Conservation (phyloP, 2,888 invertebrate species). For the Bugulina stolonifera region DNA sequence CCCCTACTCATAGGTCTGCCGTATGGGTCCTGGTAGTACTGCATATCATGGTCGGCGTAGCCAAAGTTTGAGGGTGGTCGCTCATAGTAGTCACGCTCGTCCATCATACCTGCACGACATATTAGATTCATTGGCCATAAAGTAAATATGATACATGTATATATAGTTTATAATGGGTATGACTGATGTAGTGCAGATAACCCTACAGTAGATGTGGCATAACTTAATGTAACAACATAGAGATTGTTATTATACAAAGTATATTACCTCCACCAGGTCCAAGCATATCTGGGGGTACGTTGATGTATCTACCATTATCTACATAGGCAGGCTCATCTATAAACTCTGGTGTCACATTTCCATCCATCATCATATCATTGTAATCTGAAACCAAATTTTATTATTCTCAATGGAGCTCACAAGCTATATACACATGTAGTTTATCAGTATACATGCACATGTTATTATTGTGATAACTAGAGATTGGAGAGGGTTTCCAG, state of each 20-base stretch:
- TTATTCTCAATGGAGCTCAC: too few relatives aligned
- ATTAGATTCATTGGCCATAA: too few relatives aligned
- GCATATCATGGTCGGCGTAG: constrained; percentile 41
- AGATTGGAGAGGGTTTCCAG: too few relatives aligned
- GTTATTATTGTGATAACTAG: too few relatives aligned
- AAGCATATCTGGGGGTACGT: constrained; percentile 17
- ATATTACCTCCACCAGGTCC: not conserved
- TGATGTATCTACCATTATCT: constrained; percentile 31
- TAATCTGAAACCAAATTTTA: constrained; percentile 33
- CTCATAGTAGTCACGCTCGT: constrained; percentile 46
- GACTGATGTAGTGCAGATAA: too few relatives aligned
- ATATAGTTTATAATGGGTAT: too few relatives aligned
- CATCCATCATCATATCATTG: constrained; percentile 45
- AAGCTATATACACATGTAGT: too few relatives aligned
- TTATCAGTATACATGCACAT: too few relatives aligned
- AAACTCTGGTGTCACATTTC: constrained; percentile 47
- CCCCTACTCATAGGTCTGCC: constrained; percentile 33
- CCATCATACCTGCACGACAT: constrained; percentile 29
- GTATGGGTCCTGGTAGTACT: constrained; percentile 35
- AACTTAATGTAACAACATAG: too few relatives aligned
- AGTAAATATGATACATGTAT: too few relatives aligned
- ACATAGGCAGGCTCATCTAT: constrained; percentile 47
- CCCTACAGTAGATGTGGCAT: too few relatives aligned
- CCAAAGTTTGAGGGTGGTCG: constrained; percentile 47
- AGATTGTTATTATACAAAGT: too few relatives aligned